Evolutionary conservation across 2,113 vertebrate genomes (phyloP), one percentile per base, ranked within the genome.

Genomic region (Helogale parvula): DNA sequence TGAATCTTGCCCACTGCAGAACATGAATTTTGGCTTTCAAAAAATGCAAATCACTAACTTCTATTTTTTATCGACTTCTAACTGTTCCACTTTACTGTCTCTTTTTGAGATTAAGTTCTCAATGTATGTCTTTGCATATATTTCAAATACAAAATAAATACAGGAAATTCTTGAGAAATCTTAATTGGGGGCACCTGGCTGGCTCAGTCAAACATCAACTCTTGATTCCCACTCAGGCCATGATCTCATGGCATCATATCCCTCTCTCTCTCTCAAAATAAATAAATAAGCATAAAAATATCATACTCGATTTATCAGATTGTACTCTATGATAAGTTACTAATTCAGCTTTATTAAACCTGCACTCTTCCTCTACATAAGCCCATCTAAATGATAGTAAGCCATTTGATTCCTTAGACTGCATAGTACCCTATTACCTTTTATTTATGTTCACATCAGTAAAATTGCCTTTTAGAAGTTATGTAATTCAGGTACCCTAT

Each of bases 21-120:
- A 82, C 14, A 74, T 33, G 76, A 93, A 94, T 94, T 54, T 33
- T 7, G 88, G 41, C 79, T 47, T 94, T 97, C 23, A 82, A 90
- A 94, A 94, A 94, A 94, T 0, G 23, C 29, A 95, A 94, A 77
- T 17, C 68, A 14, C 38, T 94, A 87, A 54, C 95, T 94, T 79
- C 97, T 72, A 14, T 31, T 33, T 93, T 93, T 68, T 29, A 54
- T 47, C 69, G 82, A n/a, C 90, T 63, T 83, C 84, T 95, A 90
- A 69, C 57, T 89, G 17, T 31, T 45, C 35, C 79, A 12, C 83
- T 97, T 80, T 52, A 31, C 52, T 88, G 27, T 1, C 77, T 41
- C n/a, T 16, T 19, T 87, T 90, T 52, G 23, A 89, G 45, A 35
- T 88, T 52, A 88, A 60, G 29, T 79, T 96, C 31, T 82, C 95